Evolutionary conservation across 2,113 vertebrate species (phyloP).

Genomic region (Myiagra hebetior): DNA sequence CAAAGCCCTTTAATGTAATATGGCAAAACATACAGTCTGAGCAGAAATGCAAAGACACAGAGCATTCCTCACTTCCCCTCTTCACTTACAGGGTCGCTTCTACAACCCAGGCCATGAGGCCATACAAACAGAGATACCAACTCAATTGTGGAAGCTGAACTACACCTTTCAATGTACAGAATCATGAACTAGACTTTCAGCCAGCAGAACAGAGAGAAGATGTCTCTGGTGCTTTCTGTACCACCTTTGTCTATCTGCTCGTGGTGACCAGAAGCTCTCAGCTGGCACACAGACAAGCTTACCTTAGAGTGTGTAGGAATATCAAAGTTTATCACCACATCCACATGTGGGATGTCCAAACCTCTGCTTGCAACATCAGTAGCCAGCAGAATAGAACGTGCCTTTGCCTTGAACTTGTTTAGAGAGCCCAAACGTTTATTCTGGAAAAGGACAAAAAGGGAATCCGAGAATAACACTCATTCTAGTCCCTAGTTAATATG

Average conservation of each 20-base stretch:
- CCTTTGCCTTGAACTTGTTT: conserved; percentile 98
- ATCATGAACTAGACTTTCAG: neutral
- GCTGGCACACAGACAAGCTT: neutral
- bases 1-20: neutral
- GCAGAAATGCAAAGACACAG: neutral
- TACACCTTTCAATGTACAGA: neutral
- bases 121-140: neutral
- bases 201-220: neutral
- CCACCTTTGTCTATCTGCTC: neutral
- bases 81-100: neutral
- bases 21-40: neutral
- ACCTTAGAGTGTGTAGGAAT: conserved; percentile 99
- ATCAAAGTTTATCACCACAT: conserved; percentile 98
- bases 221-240: neutral
- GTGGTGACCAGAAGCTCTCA: neutral
- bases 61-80: neutral
- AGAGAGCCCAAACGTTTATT: conserved; percentile 92
- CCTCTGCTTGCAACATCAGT: conserved; percentile 97
- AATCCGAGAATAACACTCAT: neutral
- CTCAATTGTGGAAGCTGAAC: neutral
- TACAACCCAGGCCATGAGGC: neutral
- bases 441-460: conserved; percentile 61
- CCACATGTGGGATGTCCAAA: conserved; percentile 95
- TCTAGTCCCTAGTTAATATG: neutral
- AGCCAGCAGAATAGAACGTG: conserved; percentile 91